Base-by-base conservation (phyloP, 2,888 invertebrate genomes). In the Drosophila acutilabella region DNA sequence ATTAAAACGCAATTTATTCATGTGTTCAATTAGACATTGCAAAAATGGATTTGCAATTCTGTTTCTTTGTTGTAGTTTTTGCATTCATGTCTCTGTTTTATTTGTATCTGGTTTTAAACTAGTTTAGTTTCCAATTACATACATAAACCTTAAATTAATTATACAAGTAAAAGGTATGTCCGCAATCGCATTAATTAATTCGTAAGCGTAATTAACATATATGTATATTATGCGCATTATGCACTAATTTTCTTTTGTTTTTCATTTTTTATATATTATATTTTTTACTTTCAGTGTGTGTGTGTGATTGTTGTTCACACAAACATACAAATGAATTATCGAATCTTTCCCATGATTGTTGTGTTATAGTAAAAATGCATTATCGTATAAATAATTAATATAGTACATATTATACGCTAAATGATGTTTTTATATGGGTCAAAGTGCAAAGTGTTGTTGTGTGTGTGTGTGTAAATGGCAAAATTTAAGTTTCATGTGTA, bases 91-190 rank as follows among this genome's bases (percentile, higher is more conserved):
- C 64, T 74, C 33, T 51, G 7, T 69, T 76, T 76, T 76, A 77
- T 77, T 71, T 65, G 50, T 68, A 75, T 67, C 36, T 64, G 57
- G 52, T 64, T 64, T 74, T 77, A 76, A 74, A 74, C 74, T 77
- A 76, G 60, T 13, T 30, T 30, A 30, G 30, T 71, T 76, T 76
- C 64, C 76, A 76, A 76, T 76, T 74, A 76, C 74, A 74, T 77
- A 74, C 73, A 76, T 64, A 67, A 74, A 69, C 50, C 74, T 77
- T 67, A 77, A 51, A 64, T 33, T 74, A 67, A 61, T 71, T 74
- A 76, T 71, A 76, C 74, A 77, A 67, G 59, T 77, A 61, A 76
- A 76, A 73, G 57, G 70, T 76, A 70, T 73, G 64, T 64, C 66
- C 41, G 76, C 73, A 70, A 72, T 62, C 65, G 76, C 73, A 62